These are phyloP conservation scores for Sylvia atricapilla DNA, from an alignment of 2,113 vertebrate genomes.

Conservation along the genomic window DNA sequence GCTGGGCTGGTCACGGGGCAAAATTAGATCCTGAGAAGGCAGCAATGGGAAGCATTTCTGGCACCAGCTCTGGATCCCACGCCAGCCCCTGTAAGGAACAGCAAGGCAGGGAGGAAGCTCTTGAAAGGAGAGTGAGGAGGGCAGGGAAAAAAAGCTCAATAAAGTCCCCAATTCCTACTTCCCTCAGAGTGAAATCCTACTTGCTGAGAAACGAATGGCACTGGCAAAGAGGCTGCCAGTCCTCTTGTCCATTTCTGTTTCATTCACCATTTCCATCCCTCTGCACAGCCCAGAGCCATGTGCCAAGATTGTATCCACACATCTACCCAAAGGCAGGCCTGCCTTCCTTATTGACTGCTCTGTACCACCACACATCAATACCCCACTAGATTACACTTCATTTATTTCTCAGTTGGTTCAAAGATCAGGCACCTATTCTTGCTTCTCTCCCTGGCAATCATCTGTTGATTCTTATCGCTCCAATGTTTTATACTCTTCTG, in stretches of 20 bases:
- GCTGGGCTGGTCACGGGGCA: not conserved
- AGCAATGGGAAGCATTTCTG: slow-evolving; percentile 22
- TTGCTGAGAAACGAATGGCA: not conserved
- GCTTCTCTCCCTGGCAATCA: not conserved
- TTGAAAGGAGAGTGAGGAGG: not conserved
- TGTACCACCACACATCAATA: not conserved
- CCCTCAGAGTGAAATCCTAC: not conserved
- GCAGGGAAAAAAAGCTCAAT: not conserved
- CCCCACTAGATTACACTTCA: not conserved
- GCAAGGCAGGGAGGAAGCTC: not conserved
- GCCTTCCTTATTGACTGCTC: not conserved
- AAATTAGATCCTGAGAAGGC: slow-evolving; percentile 36
- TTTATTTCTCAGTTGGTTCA: not conserved
- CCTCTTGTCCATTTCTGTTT: not conserved
- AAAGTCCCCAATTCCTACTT: not conserved
- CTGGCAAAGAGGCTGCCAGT: not conserved
- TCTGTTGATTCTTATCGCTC: not conserved
- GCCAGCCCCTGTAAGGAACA: not conserved
- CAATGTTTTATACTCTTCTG: not conserved
- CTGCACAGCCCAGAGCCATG: fast-evolving
- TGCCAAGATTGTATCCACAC: not conserved
- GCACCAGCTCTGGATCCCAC: not conserved
- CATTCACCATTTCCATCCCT: not conserved
- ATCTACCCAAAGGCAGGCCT: not conserved
- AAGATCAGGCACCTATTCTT: not conserved